Percentiles rank a stretch among this genome's conserved stretches.
Conservation (phyloP, 1,140 invertebrate genomes). For the Eurosta solidaginis region DNA sequence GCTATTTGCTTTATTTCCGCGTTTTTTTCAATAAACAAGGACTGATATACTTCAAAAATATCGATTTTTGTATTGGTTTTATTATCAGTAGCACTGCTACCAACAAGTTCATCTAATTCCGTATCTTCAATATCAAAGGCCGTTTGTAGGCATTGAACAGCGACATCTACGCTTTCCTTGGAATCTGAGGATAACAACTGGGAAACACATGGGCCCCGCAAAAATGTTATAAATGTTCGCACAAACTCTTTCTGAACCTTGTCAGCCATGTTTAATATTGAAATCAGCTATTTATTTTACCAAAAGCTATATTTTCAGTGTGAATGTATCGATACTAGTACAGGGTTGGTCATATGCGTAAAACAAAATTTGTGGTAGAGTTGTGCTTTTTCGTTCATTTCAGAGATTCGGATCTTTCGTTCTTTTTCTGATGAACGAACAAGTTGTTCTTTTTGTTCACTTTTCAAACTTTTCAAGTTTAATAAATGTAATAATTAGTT, state of each 20-base stretch:
- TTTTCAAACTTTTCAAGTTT: too few species aligned
- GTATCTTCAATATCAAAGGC: slow-evolving; percentile 70
- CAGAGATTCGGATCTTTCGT: too few species aligned
- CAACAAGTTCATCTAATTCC: slow-evolving; percentile 47
- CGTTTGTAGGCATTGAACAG: slow-evolving; percentile 83
- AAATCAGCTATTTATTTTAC: too few species aligned
- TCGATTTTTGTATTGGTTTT: slow-evolving; percentile 59
- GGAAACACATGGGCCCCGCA: slow-evolving; percentile 51
- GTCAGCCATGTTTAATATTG: slow-evolving; percentile 56
- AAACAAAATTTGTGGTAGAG: too few species aligned
- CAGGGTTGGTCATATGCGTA: too few species aligned
- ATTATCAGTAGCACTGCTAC: slow-evolving; percentile 36
- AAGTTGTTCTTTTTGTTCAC: too few species aligned
- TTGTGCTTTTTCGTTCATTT: too few species aligned
- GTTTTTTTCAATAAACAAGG: slow-evolving; percentile 52
- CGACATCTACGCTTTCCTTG: slow-evolving; percentile 78
- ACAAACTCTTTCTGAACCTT: slow-evolving; percentile 54
- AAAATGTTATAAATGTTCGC: slow-evolving; percentile 50
- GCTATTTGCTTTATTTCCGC: slow-evolving; percentile 69
- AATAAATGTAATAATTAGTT: too few species aligned
- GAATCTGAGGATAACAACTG: slow-evolving; percentile 64
- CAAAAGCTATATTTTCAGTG: too few species aligned
- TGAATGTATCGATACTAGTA: too few species aligned
- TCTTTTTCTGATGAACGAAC: too few species aligned
- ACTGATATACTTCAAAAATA: slow-evolving; percentile 62